Conservation (phyloP, 2,888 invertebrate genomes). For the Limenitis camilla region DNA sequence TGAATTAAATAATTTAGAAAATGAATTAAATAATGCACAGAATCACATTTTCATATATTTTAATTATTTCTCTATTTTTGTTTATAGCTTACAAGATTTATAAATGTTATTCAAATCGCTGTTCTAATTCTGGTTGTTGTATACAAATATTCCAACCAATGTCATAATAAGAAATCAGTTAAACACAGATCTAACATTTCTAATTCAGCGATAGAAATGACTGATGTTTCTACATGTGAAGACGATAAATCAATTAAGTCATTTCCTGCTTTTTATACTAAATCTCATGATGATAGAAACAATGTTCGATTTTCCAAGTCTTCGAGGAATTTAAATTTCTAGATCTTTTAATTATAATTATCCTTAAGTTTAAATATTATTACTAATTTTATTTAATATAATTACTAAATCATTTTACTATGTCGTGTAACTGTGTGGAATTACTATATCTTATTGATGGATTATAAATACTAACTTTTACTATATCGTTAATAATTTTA, state of each 20-base stretch:
- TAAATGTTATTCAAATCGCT: background rate
- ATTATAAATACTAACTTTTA: too few species aligned
- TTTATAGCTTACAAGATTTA: background rate
- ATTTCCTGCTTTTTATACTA: too few species aligned
- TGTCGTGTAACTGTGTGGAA: too few species aligned
- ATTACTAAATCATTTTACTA: too few species aligned
- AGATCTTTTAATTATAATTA: too few species aligned
- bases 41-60: conserved; percentile 3
- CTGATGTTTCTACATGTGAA: background rate
- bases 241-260: background rate
- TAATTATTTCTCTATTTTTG: background rate
- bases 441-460: too few species aligned
- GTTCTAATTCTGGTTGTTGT: background rate
- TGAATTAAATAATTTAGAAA: background rate
- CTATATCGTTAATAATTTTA: too few species aligned
- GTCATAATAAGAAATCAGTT: background rate
- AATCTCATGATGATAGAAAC: too few species aligned
- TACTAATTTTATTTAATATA: too few species aligned
- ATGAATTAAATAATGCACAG: background rate
- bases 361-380: too few species aligned
- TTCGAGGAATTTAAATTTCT: too few species aligned
- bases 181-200: background rate
- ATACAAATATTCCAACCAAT: background rate
- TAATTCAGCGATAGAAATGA: background rate
- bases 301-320: too few species aligned